Conservation (phyloP, 2,797 vertebrate species). For the Sitta carolinensis region DNA sequence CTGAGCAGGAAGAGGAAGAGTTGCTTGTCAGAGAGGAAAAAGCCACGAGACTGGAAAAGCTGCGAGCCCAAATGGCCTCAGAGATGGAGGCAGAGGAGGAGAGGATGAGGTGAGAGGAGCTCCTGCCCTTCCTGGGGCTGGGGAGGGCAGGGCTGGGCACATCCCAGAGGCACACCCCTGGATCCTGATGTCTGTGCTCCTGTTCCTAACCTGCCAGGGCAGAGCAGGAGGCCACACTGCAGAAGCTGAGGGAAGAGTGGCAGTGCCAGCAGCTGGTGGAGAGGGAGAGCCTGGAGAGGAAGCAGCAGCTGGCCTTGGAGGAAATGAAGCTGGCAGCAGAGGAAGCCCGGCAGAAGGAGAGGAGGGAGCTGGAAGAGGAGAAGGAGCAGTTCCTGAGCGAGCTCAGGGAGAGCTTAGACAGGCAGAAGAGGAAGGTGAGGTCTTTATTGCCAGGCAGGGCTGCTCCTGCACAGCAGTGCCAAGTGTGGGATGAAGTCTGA, state of each 20-base stretch:
- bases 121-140: neutral
- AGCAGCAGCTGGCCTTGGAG: constrained; percentile 69
- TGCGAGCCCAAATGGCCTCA: constrained; percentile 58
- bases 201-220: constrained; percentile 64
- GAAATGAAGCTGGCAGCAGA: constrained; percentile 75
- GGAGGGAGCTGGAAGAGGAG: constrained; percentile 63
- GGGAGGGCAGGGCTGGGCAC: neutral
- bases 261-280: constrained; percentile 67
- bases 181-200: neutral
- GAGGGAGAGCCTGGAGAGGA: constrained; percentile 68
- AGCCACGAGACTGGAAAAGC: constrained; percentile 49
- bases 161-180: neutral
- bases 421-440: constrained; percentile 68
- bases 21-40: constrained; percentile 70
- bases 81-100: constrained; percentile 67
- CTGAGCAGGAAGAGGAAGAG: constrained; percentile 80
- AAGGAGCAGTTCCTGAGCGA: constrained; percentile 72
- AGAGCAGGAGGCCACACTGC: constrained; percentile 76
- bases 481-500: accelerated
- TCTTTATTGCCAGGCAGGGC: neutral
- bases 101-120: constrained; percentile 77
- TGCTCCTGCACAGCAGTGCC: neutral
- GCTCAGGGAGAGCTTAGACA: constrained; percentile 68
- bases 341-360: constrained; percentile 71
- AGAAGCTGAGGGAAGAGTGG: constrained; percentile 68